Evolutionary conservation across 2,888 invertebrate species (phyloP).

Genomic region (Ariolimax columbianus): DNA sequence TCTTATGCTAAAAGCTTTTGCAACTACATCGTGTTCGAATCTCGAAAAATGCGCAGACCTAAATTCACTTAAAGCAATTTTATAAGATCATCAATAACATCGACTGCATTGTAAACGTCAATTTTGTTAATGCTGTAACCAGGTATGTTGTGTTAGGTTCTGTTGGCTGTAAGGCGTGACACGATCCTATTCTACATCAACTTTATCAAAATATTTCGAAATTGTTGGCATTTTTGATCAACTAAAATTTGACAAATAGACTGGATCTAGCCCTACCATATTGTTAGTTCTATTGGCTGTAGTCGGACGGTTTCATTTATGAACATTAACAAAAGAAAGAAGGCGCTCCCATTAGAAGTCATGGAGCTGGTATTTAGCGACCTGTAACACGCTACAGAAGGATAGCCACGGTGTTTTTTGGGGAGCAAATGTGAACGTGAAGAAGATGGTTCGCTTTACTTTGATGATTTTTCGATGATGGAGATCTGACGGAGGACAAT

Average conservation of each 20-base stretch:
- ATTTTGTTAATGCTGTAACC: constrained; percentile 68
- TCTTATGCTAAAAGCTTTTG: not conserved
- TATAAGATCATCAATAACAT: constrained; percentile 64
- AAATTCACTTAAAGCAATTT: no score
- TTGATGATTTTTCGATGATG: constrained; percentile 1
- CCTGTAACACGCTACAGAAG: not conserved
- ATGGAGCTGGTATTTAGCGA: not conserved
- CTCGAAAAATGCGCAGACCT: not conserved
- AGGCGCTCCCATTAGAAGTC: not conserved
- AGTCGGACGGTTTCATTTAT: not conserved
- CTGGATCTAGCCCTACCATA: not conserved
- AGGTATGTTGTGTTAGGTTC: constrained; percentile 63
- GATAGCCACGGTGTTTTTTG: no score
- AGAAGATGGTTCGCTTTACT: not conserved
- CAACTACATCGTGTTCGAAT: no score
- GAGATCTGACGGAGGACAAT: constrained; percentile 5
- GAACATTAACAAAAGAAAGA: not conserved
- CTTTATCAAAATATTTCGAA: not conserved
- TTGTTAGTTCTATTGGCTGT: constrained; percentile 2
- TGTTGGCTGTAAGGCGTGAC: constrained; percentile 57
- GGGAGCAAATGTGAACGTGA: no score
- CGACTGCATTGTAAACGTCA: constrained; percentile 68
- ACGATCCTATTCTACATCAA: constrained; percentile 53
- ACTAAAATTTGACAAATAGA: not conserved
- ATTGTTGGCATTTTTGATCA: not conserved